Percentiles rank a stretch among this genome's conserved stretches.
Conservation (phyloP, 1,140 invertebrate species). For the Drosophila aff. region DNA sequence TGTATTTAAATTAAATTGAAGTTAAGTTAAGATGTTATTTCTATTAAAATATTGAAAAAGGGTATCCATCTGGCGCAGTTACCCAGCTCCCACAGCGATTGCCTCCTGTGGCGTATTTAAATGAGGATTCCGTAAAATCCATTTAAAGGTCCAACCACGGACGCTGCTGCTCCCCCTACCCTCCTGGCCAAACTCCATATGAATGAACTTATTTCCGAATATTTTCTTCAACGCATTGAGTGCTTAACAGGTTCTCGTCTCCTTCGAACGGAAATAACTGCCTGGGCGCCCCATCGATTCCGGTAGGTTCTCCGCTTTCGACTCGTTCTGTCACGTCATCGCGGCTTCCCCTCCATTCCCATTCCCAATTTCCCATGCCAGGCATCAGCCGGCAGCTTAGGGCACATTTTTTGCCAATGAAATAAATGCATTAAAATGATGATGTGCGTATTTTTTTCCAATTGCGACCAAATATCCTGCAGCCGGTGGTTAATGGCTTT, state of each 20-base stretch:
- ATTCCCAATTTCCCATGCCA: constrained; percentile 1
- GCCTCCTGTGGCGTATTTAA: constrained; percentile 68
- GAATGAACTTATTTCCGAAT: constrained; percentile 75
- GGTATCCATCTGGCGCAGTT: constrained; percentile 16
- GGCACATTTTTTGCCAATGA: constrained; percentile 32
- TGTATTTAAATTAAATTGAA: background rate
- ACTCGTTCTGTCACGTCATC: constrained; percentile 42
- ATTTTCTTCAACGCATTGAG: constrained; percentile 62
- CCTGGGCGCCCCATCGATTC: constrained; percentile 51
- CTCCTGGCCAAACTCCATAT: constrained; percentile 42
- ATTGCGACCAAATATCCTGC: background rate
- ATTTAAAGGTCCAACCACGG: constrained; percentile 64
- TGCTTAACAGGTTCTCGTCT: constrained; percentile 58
- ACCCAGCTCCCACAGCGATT: background rate
- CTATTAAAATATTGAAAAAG: background rate
- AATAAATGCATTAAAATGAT: constrained; percentile 46
- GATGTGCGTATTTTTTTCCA: constrained; percentile 22
- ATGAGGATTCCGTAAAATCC: constrained; percentile 72
- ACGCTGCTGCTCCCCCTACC: constrained; percentile 4
- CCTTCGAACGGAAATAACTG: constrained; percentile 58
- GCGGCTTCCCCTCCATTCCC: constrained; percentile 19
- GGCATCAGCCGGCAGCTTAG: constrained; percentile 13
- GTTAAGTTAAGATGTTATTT: background rate
- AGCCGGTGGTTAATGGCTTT: constrained; percentile 19
- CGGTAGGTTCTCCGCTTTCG: constrained; percentile 15